Conservation (phyloP, 2,888 invertebrate species). For the Polydrusus pterygomalis region DNA sequence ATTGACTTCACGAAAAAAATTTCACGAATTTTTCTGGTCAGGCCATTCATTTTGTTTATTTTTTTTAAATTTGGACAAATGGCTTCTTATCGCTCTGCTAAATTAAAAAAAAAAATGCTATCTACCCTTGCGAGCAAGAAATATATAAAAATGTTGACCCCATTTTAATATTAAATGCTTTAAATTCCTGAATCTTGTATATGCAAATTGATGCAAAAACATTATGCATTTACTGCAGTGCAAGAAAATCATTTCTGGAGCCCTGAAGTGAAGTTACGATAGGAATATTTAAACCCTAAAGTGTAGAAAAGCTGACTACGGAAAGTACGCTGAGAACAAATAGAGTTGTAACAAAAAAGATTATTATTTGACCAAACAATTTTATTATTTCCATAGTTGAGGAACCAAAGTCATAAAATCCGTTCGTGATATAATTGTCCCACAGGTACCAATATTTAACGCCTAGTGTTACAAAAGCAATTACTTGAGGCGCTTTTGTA, state of each 20-base stretch:
- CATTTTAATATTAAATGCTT: background rate
- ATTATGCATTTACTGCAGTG: conserved; percentile 4
- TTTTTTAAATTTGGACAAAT: no score
- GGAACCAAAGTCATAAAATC: no score
- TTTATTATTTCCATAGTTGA: background rate
- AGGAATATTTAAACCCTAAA: background rate
- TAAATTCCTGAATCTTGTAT: background rate
- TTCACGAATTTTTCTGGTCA: no score
- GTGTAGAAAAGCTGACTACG: background rate
- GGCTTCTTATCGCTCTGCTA: no score
- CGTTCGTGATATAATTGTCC: no score
- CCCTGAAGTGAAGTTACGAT: background rate
- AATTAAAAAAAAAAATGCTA: no score
- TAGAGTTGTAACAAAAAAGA: background rate
- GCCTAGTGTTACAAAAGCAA: no score
- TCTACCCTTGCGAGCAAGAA: background rate
- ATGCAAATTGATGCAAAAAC: conserved; percentile 11
- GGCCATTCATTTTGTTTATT: no score
- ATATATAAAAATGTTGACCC: background rate
- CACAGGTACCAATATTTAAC: no score
- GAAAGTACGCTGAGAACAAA: background rate
- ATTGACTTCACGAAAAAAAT: no score
- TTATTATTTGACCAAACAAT: background rate
- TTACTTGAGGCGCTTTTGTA: no score
- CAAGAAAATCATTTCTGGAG: background rate